Evolutionary conservation across 2,113 vertebrate genomes (phyloP).

Genomic region (Megaceryle maxima): DNA sequence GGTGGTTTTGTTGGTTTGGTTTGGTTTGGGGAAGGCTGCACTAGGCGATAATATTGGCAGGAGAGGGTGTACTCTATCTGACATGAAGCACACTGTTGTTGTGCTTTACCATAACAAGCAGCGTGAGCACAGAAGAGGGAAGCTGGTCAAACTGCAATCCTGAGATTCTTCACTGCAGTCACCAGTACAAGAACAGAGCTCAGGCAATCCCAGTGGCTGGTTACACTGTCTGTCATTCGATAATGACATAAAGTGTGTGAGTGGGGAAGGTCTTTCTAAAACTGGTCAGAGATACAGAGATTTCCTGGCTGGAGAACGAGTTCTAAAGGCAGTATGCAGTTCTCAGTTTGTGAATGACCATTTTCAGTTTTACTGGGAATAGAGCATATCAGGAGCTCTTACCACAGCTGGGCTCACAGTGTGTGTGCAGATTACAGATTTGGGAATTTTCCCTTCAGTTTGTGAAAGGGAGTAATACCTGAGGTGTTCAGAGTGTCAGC

Average conservation of each 20-base stretch:
- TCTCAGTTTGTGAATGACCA: not conserved
- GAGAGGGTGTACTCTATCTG: not conserved
- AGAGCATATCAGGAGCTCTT: not conserved
- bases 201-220: not conserved
- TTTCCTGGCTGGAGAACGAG: not conserved
- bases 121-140: not conserved
- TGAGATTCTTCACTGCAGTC: not conserved
- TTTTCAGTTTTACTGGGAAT: not conserved
- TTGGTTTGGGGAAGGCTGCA: not conserved
- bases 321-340: not conserved
- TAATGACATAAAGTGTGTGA: not conserved
- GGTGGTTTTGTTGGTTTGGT: not conserved
- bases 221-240: not conserved
- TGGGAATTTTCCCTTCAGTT: not conserved
- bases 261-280: not conserved
- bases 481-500: not conserved
- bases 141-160: not conserved
- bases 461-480: not conserved
- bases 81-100: accelerated
- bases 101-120: not conserved
- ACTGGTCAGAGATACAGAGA: not conserved
- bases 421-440: not conserved
- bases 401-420: not conserved
- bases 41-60: not conserved
- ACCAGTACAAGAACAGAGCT: not conserved